Evolutionary conservation across 2,888 invertebrate species (phyloP), one percentile per base, ranked within the genome.

Genomic region (Synanthedon tipuliformis): DNA sequence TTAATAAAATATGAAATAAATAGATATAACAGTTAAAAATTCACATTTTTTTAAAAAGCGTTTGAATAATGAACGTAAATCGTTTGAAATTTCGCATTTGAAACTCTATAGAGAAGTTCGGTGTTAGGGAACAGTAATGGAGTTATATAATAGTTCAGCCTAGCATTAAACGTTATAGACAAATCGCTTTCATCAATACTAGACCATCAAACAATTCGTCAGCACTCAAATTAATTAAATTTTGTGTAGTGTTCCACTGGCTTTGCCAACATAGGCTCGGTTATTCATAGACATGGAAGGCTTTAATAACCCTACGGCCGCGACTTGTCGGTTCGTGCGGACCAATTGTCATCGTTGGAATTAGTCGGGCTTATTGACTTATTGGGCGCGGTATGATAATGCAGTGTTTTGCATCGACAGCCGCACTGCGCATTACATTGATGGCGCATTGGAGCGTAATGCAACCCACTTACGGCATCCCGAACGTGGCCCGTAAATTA

Each of bases 351-450:
- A 45, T 13, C 45, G n/a, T 45, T 45, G 8, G 45, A 45, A 45
- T 45, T 45, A 45, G 13, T n/a, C 45, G n/a, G 13, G 34, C 34
- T 45, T 45, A 27, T 45, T 18, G 41, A 34, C 23, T 23, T 45
- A 16, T 15, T 16, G 41, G 48, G 56, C 56, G 63, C 56, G 57
- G 16, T 16, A 18, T 18, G 49, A 49, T 64, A 66, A 62, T 66
- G 65, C 68, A 62, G 65, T 64, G 63, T 65, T 68, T 65, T 63
- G 62, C 65, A 68, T 64, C 59, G 59, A 61, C 56, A 53, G 15
- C 71, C 68, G 69, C 73, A 68, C 53, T 68, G 69, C 68, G 71
- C 67, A 62, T 67, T 63, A 64, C 68, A 66, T 62, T 55, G 69
- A 60, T 54, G 60, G 60, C 54, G 60, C 60, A 59, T 56, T 59